These are phyloP conservation scores for Sceliomorpha sp. DNA, from an alignment of 2,888 invertebrate species.

Conservation along the genomic window DNA sequence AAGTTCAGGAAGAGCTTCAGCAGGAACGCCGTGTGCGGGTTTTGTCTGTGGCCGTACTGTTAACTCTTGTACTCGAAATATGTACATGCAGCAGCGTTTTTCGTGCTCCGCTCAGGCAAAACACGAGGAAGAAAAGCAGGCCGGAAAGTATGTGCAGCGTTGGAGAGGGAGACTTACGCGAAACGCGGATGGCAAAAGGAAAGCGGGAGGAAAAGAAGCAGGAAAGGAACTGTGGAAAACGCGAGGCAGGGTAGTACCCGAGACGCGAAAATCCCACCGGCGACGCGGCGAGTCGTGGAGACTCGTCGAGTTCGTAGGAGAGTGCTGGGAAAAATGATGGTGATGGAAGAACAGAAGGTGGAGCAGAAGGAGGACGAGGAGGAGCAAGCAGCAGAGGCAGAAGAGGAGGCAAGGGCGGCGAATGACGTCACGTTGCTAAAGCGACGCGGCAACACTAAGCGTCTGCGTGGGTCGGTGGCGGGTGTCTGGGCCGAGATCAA, in stretches of 20 bases:
- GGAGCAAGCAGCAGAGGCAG: conserved; percentile 35
- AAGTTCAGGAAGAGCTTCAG: too few species aligned
- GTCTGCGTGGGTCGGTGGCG: conserved; percentile 77
- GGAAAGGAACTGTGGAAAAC: too few species aligned
- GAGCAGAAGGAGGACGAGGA: conserved; percentile 43
- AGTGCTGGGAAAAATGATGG: conserved; percentile 45
- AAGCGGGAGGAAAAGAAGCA: conserved; percentile 2
- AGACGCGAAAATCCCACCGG: conserved; percentile 22
- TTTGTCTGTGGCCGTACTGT: too few species aligned
- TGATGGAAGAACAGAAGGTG: conserved; percentile 46
- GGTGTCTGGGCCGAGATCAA: conserved; percentile 79
- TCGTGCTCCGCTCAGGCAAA: too few species aligned
- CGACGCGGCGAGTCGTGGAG: conserved; percentile 15
- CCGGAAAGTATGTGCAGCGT: too few species aligned
- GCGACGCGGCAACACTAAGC: conserved; percentile 78
- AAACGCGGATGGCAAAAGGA: background rate
- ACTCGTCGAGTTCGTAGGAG: conserved; percentile 18
- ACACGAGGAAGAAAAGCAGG: too few species aligned
- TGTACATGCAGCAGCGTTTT: too few species aligned
- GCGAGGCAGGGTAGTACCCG: conserved; percentile 8
- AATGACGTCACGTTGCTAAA: conserved; percentile 81
- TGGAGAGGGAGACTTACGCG: background rate
- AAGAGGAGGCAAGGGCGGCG: conserved; percentile 58
- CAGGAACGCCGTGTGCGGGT: too few species aligned
- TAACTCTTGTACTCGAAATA: too few species aligned